These are phyloP conservation scores for Nemotelus pantherinus DNA, from an alignment of 2,888 invertebrate genomes.

Conservation along the genomic window DNA sequence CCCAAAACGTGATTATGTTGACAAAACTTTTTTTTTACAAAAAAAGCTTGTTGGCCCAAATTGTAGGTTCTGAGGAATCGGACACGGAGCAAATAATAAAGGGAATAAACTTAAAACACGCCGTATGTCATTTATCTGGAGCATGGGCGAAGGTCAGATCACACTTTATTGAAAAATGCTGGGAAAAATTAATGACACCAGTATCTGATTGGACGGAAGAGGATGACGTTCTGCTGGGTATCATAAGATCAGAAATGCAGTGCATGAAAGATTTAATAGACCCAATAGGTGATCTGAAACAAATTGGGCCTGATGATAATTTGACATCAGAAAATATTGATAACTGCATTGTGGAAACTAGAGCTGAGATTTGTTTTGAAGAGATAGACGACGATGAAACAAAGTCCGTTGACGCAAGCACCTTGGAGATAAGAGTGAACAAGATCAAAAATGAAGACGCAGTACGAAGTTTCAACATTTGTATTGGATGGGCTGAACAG, in stretches of 20 bases:
- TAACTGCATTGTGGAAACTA: constrained; percentile 16
- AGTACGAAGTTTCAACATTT: constrained; percentile 12
- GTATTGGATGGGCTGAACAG: constrained; percentile 23
- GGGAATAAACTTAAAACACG: constrained; percentile 42
- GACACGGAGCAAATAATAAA: constrained; percentile 48
- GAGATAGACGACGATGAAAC: constrained; percentile 18
- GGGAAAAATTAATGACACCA: no score
- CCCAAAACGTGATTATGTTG: constrained; percentile 48
- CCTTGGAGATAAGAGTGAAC: constrained; percentile 16
- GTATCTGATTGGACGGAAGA: not conserved
- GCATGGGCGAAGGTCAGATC: no score
- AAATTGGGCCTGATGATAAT: not conserved
- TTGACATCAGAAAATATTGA: constrained; percentile 4
- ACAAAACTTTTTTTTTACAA: no score
- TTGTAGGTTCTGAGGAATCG: constrained; percentile 45
- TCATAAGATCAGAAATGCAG: no score
- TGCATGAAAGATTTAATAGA: no score
- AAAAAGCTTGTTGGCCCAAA: constrained; percentile 31
- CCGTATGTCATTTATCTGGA: no score
- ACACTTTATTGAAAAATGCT: no score
- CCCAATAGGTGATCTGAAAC: constrained; percentile 12
- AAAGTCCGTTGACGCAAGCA: constrained; percentile 15
- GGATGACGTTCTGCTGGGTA: constrained; percentile 11
- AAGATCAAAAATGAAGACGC: constrained; percentile 15
- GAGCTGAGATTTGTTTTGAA: constrained; percentile 11